Base-by-base conservation (phyloP, 2,888 invertebrate species). In the Pristionchus maxplancki region DNA sequence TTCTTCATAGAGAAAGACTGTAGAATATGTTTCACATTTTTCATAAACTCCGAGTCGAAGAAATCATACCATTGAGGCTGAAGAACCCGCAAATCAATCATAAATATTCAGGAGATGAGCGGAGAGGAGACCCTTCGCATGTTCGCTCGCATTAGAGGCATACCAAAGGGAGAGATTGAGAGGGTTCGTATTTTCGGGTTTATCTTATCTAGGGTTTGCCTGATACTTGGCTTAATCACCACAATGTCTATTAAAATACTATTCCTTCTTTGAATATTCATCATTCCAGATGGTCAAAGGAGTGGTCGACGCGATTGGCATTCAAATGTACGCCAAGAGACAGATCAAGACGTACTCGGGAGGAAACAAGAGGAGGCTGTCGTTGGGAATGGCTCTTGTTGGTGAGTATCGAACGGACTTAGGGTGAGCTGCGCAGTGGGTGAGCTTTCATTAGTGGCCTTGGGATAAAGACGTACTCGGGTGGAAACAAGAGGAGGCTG, bases 401-500 rank as follows among this genome's bases (percentile, higher is more conserved):
- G 97, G 97, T 83, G 53, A 44, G 78, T 1, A 67, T 17, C 11
- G 28, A 31, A n/a, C n/a, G n/a, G n/a, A n/a, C n/a, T n/a, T n/a
- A n/a, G n/a, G n/a, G n/a, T n/a, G n/a, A n/a, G n/a, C n/a, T n/a
- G n/a, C n/a, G n/a, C n/a, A n/a, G n/a, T n/a, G n/a, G n/a, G n/a
- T n/a, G n/a, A n/a, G n/a, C n/a, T n/a, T n/a, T n/a, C n/a, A n/a
- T n/a, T n/a, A n/a, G n/a, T n/a, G n/a, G n/a, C n/a, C n/a, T n/a
- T n/a, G n/a, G n/a, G 83, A 92, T 92, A 89, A 92, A 92, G 64
- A 90, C 91, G 4, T 92, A 92, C 83, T 88, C 89, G 89, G 97
- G 97, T 24, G 97, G 97, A 24, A 97, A 97, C 93, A 97, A 96
- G 93, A 96, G 97, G 40, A 97, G 97, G 95, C 94, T 97, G 87